Evolutionary conservation across 2,888 invertebrate genomes (phyloP).

Genomic region (Spisula subtruncata): DNA sequence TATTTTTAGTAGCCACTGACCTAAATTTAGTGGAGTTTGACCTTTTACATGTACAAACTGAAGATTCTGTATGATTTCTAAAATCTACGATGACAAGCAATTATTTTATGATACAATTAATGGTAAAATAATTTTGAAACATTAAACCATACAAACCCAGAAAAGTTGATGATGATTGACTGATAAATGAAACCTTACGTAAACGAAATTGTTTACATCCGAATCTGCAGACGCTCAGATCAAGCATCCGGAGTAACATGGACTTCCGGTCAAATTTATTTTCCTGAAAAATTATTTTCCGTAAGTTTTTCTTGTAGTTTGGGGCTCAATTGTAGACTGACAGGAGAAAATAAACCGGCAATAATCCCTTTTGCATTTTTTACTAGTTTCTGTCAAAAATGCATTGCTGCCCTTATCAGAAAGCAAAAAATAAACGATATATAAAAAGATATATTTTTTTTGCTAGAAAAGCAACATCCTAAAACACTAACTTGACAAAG

Average conservation of each 20-base stretch:
- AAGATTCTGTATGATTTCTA: background rate
- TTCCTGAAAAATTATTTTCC: too few species aligned
- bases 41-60: background rate
- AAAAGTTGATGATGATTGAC: background rate
- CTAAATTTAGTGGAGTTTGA: background rate
- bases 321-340: too few species aligned
- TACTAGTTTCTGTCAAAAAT: too few species aligned
- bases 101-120: background rate
- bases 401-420: too few species aligned
- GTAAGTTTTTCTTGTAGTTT: too few species aligned
- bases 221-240: background rate
- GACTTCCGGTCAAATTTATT: slow-evolving; percentile 1
- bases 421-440: too few species aligned
- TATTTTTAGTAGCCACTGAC: background rate
- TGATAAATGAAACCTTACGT: background rate
- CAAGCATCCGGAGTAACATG: background rate
- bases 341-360: too few species aligned
- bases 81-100: background rate
- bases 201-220: background rate
- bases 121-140: background rate
- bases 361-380: too few species aligned
- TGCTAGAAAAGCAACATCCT: too few species aligned
- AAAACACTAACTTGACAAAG: too few species aligned
- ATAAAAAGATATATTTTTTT: too few species aligned
- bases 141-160: background rate